A percentile compares a stretch with the other conserved stretches of the same genome.
Conservation (phyloP, 2,113 vertebrate species). For the Globicephala melas region DNA sequence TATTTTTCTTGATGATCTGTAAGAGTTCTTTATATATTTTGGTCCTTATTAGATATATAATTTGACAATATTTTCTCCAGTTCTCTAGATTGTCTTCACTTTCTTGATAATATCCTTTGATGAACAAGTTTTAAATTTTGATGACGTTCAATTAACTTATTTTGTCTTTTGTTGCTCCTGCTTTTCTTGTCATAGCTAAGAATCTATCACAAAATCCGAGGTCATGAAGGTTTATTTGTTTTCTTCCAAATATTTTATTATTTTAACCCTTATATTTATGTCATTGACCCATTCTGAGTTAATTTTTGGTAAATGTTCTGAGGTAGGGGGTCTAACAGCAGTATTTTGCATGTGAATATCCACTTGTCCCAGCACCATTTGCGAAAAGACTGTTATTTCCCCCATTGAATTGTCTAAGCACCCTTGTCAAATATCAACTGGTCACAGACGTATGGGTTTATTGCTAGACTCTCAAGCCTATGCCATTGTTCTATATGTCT, state of each 20-base stretch:
- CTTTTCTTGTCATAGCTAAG: neutral
- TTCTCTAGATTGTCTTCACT: neutral
- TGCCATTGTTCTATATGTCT: neutral
- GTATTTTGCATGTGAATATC: neutral
- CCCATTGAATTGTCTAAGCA: neutral
- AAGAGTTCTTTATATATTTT: neutral
- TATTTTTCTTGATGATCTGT: neutral
- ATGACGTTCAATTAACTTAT: neutral
- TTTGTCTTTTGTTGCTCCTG: neutral
- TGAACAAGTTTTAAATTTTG: neutral
- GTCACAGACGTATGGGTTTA: neutral
- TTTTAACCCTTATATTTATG: neutral
- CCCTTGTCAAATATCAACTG: neutral
- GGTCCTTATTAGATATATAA: neutral
- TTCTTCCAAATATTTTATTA: neutral
- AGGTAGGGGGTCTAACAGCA: neutral
- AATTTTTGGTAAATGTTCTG: neutral
- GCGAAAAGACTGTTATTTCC: neutral
- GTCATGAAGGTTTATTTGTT: neutral
- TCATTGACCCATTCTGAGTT: neutral
- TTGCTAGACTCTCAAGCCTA: neutral
- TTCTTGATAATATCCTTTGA: neutral
- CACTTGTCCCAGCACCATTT: neutral
- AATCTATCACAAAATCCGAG: neutral
- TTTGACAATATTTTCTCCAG: neutral